Percentiles rank a stretch among this genome's conserved stretches.
Conservation (phyloP, 2,888 invertebrate genomes). For the Plusia festucae region DNA sequence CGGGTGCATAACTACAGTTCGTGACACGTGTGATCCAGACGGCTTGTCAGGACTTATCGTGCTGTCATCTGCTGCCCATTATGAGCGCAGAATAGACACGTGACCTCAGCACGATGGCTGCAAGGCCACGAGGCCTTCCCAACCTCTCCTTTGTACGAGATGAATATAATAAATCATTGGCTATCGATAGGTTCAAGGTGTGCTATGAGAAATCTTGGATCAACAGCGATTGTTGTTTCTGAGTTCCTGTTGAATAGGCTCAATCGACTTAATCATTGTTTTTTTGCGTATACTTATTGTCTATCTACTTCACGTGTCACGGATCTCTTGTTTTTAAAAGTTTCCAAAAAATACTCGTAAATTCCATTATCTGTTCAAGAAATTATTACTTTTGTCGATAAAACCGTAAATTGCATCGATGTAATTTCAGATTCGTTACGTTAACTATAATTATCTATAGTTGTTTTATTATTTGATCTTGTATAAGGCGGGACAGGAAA, state of each 20-base stretch:
- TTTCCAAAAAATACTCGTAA: slow-evolving; percentile 10
- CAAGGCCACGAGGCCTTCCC: slow-evolving; percentile 73
- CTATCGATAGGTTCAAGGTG: slow-evolving; percentile 72
- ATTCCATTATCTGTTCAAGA: slow-evolving; percentile 21
- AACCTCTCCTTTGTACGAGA: slow-evolving; percentile 75
- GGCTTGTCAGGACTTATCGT: slow-evolving; percentile 68
- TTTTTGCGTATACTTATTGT: slow-evolving; percentile 21
- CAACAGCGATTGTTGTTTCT: slow-evolving; percentile 67
- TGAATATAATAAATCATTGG: slow-evolving; percentile 64
- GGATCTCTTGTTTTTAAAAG: slow-evolving; percentile 13
- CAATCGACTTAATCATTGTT: slow-evolving; percentile 17
- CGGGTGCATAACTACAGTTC: slow-evolving; percentile 32
- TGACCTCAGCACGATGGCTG: slow-evolving; percentile 73
- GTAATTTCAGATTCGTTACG: slow-evolving; percentile 54
- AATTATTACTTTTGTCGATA: slow-evolving; percentile 26
- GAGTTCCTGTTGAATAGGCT: slow-evolving; percentile 36
- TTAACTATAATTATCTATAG: slow-evolving; percentile 29
- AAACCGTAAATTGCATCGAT: slow-evolving; percentile 46
- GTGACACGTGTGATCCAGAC: slow-evolving; percentile 54
- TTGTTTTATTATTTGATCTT: slow-evolving; percentile 30
- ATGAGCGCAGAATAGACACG: slow-evolving; percentile 76
- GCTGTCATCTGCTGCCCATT: slow-evolving; percentile 84
- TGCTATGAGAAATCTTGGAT: slow-evolving; percentile 61
- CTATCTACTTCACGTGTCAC: background rate
- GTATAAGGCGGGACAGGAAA: slow-evolving; percentile 49